Evolutionary conservation across 2,888 invertebrate genomes (phyloP).

Genomic region (Agrilus biguttatus): DNA sequence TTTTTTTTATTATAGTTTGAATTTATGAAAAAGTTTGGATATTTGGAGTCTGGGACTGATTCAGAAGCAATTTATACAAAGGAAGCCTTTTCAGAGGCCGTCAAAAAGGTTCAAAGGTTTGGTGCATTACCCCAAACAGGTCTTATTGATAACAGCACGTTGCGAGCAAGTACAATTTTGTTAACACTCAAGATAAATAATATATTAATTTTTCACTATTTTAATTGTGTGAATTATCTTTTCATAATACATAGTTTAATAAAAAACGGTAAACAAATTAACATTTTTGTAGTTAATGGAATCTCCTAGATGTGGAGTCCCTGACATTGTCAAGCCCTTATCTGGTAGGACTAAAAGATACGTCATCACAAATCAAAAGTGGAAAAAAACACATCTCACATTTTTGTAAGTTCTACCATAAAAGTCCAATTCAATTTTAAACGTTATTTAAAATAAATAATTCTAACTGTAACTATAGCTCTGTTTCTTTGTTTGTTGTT

Average conservation of each 20-base stretch:
- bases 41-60: constrained; percentile 37
- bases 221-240: no score
- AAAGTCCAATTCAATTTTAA: no score
- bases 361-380: constrained; percentile 45
- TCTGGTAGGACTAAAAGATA: constrained; percentile 39
- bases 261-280: no score
- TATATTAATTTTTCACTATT: no score
- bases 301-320: constrained; percentile 55
- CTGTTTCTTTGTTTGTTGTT: no score
- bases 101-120: constrained; percentile 54
- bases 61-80: constrained; percentile 48
- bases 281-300: constrained; percentile 40
- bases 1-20: constrained; percentile 35
- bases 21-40: constrained; percentile 58
- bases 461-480: no score
- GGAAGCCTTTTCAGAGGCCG: constrained; percentile 44
- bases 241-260: no score
- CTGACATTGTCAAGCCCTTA: constrained; percentile 39
- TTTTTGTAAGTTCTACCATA: constrained; percentile 43
- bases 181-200: no score
- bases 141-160: constrained; percentile 46
- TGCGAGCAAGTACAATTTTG: constrained; percentile 31
- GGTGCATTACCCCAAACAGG: constrained; percentile 58
- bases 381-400: constrained; percentile 51
- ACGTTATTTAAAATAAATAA: no score